Percentiles rank a stretch among this genome's conserved stretches.
Conservation (phyloP, 2,888 invertebrate genomes). For the Cosmia pyralina region DNA sequence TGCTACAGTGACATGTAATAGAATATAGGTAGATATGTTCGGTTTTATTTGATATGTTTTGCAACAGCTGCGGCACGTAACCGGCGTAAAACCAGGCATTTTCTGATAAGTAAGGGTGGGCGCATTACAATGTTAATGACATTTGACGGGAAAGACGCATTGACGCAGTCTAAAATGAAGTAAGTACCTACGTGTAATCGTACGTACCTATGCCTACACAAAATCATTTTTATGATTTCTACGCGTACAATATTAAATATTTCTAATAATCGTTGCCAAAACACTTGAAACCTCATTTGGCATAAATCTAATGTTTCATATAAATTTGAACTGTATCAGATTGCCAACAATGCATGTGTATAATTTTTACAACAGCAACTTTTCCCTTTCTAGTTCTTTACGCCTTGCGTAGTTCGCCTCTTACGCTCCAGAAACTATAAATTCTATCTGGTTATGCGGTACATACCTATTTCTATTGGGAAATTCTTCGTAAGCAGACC, state of each 20-base stretch:
- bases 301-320: background rate
- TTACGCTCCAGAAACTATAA: slow-evolving; percentile 9
- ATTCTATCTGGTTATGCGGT: background rate
- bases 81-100: slow-evolving; percentile 31
- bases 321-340: slow-evolving; percentile 4
- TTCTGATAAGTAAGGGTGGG: slow-evolving; percentile 40
- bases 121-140: slow-evolving; percentile 52
- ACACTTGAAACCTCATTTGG: background rate
- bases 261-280: slow-evolving; percentile 5
- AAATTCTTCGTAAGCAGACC: background rate
- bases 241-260: background rate
- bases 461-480: slow-evolving; percentile 2
- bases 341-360: background rate
- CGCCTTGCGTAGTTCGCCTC: background rate
- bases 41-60: slow-evolving; percentile 16
- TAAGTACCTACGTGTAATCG: background rate
- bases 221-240: background rate
- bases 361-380: slow-evolving; percentile 13
- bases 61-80: slow-evolving; percentile 56
- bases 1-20: slow-evolving; percentile 10
- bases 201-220: background rate
- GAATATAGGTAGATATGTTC: slow-evolving; percentile 1
- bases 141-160: slow-evolving; percentile 30
- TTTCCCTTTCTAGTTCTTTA: background rate
- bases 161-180: slow-evolving; percentile 40